Conservation (phyloP, 2,888 invertebrate species). For the Drosophila lutescens region DNA sequence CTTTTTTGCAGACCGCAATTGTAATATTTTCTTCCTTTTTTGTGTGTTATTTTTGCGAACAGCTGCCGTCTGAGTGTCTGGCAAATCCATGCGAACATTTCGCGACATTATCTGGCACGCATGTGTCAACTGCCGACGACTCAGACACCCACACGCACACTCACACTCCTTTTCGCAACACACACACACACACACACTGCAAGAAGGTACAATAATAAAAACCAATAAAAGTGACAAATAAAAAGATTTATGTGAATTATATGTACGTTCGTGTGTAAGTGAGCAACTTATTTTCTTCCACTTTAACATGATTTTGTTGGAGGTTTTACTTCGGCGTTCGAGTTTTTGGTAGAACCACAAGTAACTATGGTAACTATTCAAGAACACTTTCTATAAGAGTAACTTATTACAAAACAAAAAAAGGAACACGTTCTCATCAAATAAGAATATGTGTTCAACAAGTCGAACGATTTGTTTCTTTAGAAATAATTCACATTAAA, state of each 20-base stretch:
- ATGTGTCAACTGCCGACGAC: slow-evolving; percentile 70
- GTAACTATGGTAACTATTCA: not conserved
- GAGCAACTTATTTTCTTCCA: slow-evolving; percentile 55
- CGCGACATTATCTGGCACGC: slow-evolving; percentile 72
- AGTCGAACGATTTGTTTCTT: no score
- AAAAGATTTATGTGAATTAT: slow-evolving; percentile 77
- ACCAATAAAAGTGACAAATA: slow-evolving; percentile 80
- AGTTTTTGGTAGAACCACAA: not conserved
- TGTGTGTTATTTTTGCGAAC: slow-evolving; percentile 36
- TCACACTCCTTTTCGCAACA: slow-evolving; percentile 6
- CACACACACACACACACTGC: slow-evolving; percentile 12
- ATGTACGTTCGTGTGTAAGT: slow-evolving; percentile 32
- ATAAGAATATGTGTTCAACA: no score
- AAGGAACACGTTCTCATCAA: no score
- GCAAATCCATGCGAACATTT: slow-evolving; percentile 41
- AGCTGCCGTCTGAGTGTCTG: slow-evolving; percentile 51
- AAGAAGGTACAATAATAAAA: slow-evolving; percentile 79
- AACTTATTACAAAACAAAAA: no score
- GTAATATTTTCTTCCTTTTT: slow-evolving; percentile 28
- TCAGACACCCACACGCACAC: slow-evolving; percentile 24
- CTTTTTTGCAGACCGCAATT: slow-evolving; percentile 42
- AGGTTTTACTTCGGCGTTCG: no score
- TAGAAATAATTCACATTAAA: not conserved
- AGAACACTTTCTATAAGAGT: no score
- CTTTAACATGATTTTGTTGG: slow-evolving; percentile 34